Base-by-base conservation (phyloP, 1,140 invertebrate genomes). In the Sycobia sp. region DNA sequence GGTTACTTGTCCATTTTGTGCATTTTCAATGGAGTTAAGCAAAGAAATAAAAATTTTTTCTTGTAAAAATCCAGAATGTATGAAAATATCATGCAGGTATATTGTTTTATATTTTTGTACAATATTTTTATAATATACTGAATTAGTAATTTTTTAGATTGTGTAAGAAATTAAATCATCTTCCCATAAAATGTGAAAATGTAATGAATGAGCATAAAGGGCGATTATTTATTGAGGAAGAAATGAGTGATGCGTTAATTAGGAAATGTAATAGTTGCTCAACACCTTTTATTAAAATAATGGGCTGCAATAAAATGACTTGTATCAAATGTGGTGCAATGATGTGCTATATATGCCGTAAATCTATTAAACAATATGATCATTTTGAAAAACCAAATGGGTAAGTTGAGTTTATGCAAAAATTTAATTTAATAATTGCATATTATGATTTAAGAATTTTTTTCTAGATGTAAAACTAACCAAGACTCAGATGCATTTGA, bases 291-390 rank as follows among this genome's bases (percentile, higher is more conserved):
- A 78, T 86, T 51, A 90, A 89, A 73, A 75, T 80, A 36, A 75
- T 79, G 49, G 89, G 89, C 2, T 90, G 89, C 69, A 90, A 90
- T 67, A 86, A 86, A 71, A 90, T 91, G 82, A 84, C 78, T 1
- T 91, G 89, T 73, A 9, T 10, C 3, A 23, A 70, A 0, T 90
- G 89, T 81, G 87, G 87, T 0, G 84, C 86, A 2, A 73, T 69
- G 1, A 88, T 88, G 84, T 91, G 89, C 73, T 90, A 90, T 69
- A 69, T 89, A 3, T 91, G 89, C 69, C 79, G 86, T 25, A 61
- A 82, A 68, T 79, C 82, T 1, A 38, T 41, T 4, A 18, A 20
- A 3, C 9, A 10, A 10, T 18, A 18, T 23, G 23, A n/a, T 18
- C 55, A 57, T 36, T 20, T 20, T 14, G 3, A 34, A 36, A 2